Percentiles rank a stretch among this genome's conserved stretches.
Evolutionary conservation across 2,797 vertebrate species (phyloP).

Genomic region (Knipowitschia caucasica): DNA sequence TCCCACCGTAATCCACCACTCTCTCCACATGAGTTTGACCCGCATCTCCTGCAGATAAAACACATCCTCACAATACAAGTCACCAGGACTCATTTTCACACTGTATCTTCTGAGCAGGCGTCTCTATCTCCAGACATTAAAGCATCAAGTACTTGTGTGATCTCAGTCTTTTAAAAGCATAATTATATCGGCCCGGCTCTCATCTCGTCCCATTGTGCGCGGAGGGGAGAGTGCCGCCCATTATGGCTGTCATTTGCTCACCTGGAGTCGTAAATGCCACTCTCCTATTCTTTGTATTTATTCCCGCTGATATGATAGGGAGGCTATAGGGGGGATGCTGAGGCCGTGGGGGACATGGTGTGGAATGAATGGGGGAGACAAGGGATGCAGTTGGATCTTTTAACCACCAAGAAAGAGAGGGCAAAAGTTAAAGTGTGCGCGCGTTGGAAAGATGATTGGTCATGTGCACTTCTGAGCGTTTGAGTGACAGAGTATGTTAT

Average conservation of each 20-base stretch:
- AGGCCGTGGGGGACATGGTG: slow-evolving; percentile 57
- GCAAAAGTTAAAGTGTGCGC: slow-evolving; percentile 43
- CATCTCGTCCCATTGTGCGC: slow-evolving; percentile 50
- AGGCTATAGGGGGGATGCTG: slow-evolving; percentile 47
- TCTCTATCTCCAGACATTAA: slow-evolving; percentile 52
- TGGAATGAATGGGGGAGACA: slow-evolving; percentile 68
- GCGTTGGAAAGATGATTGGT: slow-evolving; percentile 50
- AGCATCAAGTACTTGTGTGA: slow-evolving; percentile 53
- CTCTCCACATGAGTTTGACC: slow-evolving; percentile 3
- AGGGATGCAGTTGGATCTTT: slow-evolving; percentile 63
- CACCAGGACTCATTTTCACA: slow-evolving; percentile 24
- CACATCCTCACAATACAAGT: slow-evolving; percentile 3
- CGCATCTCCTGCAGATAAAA: slow-evolving; percentile 4
- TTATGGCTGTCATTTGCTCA: slow-evolving; percentile 72
- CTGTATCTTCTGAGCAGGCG: slow-evolving; percentile 22
- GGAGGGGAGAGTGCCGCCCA: slow-evolving; percentile 48
- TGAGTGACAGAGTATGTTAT: slow-evolving; percentile 54
- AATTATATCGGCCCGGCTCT: slow-evolving; percentile 53
- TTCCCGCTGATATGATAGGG: slow-evolving; percentile 64
- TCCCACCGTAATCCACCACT: slow-evolving; percentile 1
- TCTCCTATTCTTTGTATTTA: slow-evolving; percentile 62
- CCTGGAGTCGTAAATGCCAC: slow-evolving; percentile 64
- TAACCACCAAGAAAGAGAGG: slow-evolving; percentile 63
- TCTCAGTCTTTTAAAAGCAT: slow-evolving; percentile 52
- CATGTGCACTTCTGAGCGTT: slow-evolving; percentile 62